Conservation (phyloP, 1,140 invertebrate species). For the Ceratina japonica region DNA sequence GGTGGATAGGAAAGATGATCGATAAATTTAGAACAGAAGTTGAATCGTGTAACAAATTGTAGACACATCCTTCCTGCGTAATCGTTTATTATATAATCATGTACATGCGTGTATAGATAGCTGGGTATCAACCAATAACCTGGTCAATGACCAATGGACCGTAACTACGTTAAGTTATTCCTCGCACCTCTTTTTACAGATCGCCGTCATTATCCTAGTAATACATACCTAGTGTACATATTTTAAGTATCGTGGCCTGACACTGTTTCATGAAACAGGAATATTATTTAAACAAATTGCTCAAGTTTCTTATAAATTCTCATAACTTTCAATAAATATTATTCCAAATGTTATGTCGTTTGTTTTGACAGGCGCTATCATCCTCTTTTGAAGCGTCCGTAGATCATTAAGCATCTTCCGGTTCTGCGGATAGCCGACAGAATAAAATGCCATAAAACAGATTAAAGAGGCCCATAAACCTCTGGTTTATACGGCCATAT, state of each 20-base stretch:
- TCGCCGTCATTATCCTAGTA: not conserved
- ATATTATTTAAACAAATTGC: too few relatives aligned
- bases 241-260: not conserved
- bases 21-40: constrained; percentile 26
- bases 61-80: not conserved
- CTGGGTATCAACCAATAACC: not conserved
- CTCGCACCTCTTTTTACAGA: not conserved
- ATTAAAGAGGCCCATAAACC: constrained; percentile 67
- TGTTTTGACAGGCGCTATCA: not conserved
- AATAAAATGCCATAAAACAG: constrained; percentile 64
- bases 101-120: not conserved
- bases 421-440: constrained; percentile 57
- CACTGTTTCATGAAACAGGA: too few relatives aligned
- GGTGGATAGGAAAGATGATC: not conserved
- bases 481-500: constrained; percentile 17
- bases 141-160: not conserved
- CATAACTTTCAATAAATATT: not conserved
- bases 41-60: not conserved
- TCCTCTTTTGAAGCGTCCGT: not conserved
- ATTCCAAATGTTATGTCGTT: constrained; percentile 2
- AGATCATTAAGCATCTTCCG: constrained; percentile 67
- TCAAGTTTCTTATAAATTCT: not conserved
- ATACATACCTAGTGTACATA: not conserved
- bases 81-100: constrained; percentile 24
- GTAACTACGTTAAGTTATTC: not conserved